Conservation (phyloP, 2,888 invertebrate genomes). For the Ennomos quercinarius region DNA sequence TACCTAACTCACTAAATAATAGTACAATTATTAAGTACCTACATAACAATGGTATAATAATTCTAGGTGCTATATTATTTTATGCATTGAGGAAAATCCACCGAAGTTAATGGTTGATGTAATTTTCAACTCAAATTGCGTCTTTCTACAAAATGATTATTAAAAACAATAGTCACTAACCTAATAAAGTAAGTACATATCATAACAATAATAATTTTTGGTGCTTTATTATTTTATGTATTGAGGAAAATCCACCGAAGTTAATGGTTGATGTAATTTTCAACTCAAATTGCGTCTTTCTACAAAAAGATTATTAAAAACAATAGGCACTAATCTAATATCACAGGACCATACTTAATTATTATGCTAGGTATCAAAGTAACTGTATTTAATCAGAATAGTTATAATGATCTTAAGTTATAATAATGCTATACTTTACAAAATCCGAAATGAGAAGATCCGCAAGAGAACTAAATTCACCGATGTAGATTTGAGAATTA, state of each 20-base stretch:
- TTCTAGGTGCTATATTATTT: not conserved
- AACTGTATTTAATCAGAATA: no score
- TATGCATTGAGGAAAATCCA: conserved; percentile 35
- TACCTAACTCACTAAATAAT: no score
- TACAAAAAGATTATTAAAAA: conserved; percentile 16
- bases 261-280: conserved; percentile 53
- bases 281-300: conserved; percentile 48
- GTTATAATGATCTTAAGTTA: no score
- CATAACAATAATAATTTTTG: conserved; percentile 35
- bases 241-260: conserved; percentile 8
- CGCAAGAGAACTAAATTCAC: no score
- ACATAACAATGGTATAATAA: not conserved
- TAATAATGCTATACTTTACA: no score
- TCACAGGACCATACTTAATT: no score
- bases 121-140: conserved; percentile 57
- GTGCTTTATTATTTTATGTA: not conserved
- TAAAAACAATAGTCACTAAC: conserved; percentile 7
- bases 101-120: conserved; percentile 44
- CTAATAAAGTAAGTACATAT: no score
- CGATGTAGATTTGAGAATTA: no score
- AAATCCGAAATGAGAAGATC: no score
- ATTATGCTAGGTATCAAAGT: no score
- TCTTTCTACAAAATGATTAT: conserved; percentile 20
- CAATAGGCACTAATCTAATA: conserved; percentile 3
- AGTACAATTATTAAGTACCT: no score